These are phyloP conservation scores for Terrapene triunguis DNA, from an alignment of 2,113 vertebrate species.

Conservation along the genomic window DNA sequence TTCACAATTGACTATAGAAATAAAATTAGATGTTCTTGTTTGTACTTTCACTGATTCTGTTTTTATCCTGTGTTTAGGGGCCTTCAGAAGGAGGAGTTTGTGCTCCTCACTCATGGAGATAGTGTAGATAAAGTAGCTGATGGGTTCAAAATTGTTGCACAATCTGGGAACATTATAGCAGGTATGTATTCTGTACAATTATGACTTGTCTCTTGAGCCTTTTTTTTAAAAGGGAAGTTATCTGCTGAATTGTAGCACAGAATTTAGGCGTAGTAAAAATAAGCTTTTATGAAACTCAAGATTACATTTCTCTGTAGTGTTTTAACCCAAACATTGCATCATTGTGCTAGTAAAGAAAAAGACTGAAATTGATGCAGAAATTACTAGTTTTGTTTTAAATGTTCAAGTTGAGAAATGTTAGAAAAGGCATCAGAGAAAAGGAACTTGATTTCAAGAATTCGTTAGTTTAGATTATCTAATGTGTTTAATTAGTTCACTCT, in stretches of 20 bases:
- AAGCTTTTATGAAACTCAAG: neutral
- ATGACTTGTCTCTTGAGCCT: neutral
- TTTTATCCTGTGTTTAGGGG: conserved; percentile 82
- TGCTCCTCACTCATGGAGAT: conserved; percentile 96
- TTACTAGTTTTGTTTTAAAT: neutral
- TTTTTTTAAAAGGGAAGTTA: neutral
- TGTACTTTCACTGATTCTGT: neutral
- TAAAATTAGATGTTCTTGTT: neutral
- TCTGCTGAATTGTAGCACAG: neutral
- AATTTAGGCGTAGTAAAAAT: neutral
- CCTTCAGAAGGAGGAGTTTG: conserved; percentile 97
- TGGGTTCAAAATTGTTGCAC: conserved; percentile 97
- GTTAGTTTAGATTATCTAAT: neutral
- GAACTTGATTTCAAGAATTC: neutral
- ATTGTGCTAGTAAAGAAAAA: rapidly evolving
- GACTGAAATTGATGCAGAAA: neutral
- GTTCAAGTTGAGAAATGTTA: neutral
- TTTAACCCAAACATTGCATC: neutral
- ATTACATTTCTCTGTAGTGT: neutral
- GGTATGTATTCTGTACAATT: conserved; percentile 80
- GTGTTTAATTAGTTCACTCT: neutral
- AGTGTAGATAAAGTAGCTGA: conserved; percentile 99
- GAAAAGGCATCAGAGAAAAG: neutral
- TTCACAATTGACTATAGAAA: neutral
- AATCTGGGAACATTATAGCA: conserved; percentile 96